phyloP scores from a whole-genome alignment of 2,888 invertebrate species.

The Hyposoter dolosus region DNA sequence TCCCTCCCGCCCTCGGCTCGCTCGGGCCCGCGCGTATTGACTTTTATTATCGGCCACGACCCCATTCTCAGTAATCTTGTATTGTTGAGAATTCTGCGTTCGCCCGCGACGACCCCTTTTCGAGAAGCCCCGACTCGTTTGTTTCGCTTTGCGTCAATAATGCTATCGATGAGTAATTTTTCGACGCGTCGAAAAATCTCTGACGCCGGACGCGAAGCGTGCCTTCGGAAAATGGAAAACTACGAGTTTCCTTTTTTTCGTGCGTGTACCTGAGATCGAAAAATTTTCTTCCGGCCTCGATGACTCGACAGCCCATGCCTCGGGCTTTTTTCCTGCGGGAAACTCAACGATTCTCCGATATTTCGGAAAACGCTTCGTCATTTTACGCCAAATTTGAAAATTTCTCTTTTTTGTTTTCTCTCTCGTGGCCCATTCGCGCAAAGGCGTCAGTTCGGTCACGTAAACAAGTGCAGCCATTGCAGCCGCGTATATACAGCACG shows the following conservation, averaged over 20 bases:
- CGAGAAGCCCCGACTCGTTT: constrained; percentile 11
- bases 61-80: constrained; percentile 64
- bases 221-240: neutral
- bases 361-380: neutral
- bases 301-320: neutral
- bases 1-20: neutral
- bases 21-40: constrained; percentile 39
- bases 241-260: neutral
- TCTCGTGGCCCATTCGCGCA: constrained; percentile 29
- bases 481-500: constrained; percentile 45
- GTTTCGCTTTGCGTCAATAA: neutral
- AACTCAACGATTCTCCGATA: neutral
- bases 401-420: neutral
- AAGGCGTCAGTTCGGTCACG: constrained; percentile 55
- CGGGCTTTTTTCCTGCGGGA: neutral
- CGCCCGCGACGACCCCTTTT: constrained; percentile 49
- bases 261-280: neutral
- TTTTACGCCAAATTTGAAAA: neutral
- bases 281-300: neutral
- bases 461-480: constrained; percentile 67
- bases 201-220: neutral
- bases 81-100: constrained; percentile 53
- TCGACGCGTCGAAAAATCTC: neutral
- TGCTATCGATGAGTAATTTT: constrained; percentile 36
- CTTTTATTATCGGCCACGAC: constrained; percentile 67